Evolutionary conservation across 2,113 vertebrate species (phyloP).

Genomic region (Festucalex cinctus): DNA sequence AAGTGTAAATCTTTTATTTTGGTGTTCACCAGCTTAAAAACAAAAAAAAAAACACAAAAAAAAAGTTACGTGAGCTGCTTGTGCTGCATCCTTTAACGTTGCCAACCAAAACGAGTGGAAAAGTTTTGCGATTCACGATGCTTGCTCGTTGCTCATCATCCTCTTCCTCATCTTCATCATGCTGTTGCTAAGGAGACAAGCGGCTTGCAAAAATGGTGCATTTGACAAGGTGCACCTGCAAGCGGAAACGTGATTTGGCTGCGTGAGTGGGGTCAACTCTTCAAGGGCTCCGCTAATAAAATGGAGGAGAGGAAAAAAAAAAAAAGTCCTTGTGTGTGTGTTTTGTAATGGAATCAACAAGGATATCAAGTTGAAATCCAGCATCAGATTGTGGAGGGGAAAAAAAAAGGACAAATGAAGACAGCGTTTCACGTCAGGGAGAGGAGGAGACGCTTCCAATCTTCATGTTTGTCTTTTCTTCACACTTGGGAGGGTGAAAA

Average conservation of each 20-base stretch:
- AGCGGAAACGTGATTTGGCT: conserved; percentile 15
- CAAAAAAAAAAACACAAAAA: not conserved
- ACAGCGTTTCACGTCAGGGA: conserved; percentile 54
- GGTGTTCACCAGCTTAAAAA: too few relatives aligned
- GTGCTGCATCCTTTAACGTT: too few relatives aligned
- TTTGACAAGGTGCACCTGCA: conserved; percentile 53
- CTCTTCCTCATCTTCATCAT: conserved; percentile 35
- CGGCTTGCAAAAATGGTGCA: conserved; percentile 57
- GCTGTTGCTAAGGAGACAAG: conserved; percentile 76
- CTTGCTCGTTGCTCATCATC: conserved; percentile 13
- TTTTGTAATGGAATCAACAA: too few relatives aligned
- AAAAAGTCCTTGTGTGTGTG: too few relatives aligned
- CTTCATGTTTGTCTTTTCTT: conserved; percentile 14
- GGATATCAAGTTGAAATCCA: too few relatives aligned
- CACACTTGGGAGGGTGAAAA: conserved; percentile 37
- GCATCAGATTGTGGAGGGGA: too few relatives aligned
- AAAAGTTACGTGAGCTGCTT: too few relatives aligned
- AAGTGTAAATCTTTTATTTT: too few relatives aligned
- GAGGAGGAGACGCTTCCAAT: conserved; percentile 36
- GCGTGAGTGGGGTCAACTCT: not conserved
- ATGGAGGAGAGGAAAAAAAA: too few relatives aligned
- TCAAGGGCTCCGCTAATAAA: too few relatives aligned
- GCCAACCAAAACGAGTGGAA: too few relatives aligned
- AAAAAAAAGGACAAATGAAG: too few relatives aligned
- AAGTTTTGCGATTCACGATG: not conserved